These are phyloP conservation scores for Drosophila siamana DNA, from an alignment of 2,888 invertebrate species.

Conservation along the genomic window DNA sequence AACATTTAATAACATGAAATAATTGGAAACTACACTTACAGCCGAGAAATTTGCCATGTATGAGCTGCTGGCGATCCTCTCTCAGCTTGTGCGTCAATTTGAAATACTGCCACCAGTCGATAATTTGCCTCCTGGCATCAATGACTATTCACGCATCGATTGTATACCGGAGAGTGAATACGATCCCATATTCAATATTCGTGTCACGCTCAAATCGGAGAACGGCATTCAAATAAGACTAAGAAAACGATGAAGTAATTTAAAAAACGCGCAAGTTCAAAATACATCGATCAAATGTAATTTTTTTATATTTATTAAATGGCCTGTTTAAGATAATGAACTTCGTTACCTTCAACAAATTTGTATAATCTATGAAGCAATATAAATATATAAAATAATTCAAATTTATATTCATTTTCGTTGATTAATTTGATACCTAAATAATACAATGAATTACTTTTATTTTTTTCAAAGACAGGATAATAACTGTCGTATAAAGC, in stretches of 20 bases:
- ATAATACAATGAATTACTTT: too few relatives aligned
- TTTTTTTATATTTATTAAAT: constrained; percentile 1
- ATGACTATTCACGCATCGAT: constrained; percentile 71
- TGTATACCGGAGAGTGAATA: constrained; percentile 78
- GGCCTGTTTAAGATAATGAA: not conserved
- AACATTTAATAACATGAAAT: too few relatives aligned
- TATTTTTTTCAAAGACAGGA: too few relatives aligned
- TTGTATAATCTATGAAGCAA: too few relatives aligned
- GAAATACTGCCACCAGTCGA: constrained; percentile 80
- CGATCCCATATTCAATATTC: constrained; percentile 85
- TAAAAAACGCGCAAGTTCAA: not conserved
- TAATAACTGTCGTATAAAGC: too few relatives aligned
- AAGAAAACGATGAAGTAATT: constrained; percentile 45
- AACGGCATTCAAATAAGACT: constrained; percentile 86
- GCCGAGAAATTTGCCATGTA: constrained; percentile 86
- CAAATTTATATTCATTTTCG: too few relatives aligned
- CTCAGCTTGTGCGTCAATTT: constrained; percentile 86
- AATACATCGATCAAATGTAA: not conserved
- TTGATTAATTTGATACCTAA: too few relatives aligned
- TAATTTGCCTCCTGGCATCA: constrained; percentile 71
- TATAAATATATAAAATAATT: too few relatives aligned
- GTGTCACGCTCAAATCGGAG: constrained; percentile 86
- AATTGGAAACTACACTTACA: constrained; percentile 11
- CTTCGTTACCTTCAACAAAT: not conserved
- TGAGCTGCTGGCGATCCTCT: constrained; percentile 86